Conservation (phyloP, 53 echinoderm and acorn worm genomes). For the Luidia sarsii region DNA sequence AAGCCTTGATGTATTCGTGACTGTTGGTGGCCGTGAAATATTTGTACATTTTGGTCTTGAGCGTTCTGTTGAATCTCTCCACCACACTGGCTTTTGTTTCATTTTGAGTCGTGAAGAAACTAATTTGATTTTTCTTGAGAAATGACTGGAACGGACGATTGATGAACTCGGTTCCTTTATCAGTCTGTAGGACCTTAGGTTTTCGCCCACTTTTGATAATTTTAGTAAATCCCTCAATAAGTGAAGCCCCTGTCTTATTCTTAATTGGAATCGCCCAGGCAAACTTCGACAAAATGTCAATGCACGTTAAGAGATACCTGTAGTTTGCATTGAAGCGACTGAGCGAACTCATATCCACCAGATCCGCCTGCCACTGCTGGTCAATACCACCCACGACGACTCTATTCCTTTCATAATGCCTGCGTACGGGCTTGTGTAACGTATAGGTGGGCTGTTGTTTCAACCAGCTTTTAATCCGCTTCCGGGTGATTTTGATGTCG, state of each 20-base stretch:
- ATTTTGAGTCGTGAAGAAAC: no score
- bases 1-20: constrained; percentile 36
- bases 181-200: constrained; percentile 42
- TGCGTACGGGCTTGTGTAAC: neutral
- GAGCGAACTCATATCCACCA: no score
- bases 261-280: constrained; percentile 62
- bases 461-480: constrained; percentile 46
- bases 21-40: no score
- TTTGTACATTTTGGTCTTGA: no score
- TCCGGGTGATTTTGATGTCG: neutral
- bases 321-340: no score
- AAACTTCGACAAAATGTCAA: no score
- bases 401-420: neutral
- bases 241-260: constrained; percentile 47
- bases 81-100: no score
- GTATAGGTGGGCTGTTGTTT: constrained; percentile 48
- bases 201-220: constrained; percentile 46
- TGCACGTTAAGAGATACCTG: no score
- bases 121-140: constrained; percentile 16
- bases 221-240: constrained; percentile 31
- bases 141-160: constrained; percentile 57
- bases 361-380: no score
- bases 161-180: constrained; percentile 65
- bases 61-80: constrained; percentile 26
- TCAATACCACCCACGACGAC: neutral